phyloP scores from a whole-genome alignment of 2,113 vertebrate species.

The Struthio camelus region DNA sequence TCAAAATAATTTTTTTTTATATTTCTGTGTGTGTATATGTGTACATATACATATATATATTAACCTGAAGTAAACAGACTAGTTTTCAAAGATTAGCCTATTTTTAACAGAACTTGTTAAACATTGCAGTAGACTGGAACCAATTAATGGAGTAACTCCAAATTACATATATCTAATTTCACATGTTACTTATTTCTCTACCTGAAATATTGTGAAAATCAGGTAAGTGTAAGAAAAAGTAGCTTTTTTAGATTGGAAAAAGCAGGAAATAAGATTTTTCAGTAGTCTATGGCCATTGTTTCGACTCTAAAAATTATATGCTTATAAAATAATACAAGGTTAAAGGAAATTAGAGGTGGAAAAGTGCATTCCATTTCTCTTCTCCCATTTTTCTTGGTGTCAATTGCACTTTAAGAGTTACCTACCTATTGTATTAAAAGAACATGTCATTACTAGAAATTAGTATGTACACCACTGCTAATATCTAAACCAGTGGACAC shows the following conservation, averaged over 20 bases:
- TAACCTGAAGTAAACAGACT: slow-evolving; percentile 54
- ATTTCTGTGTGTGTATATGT: no score
- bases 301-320: neutral
- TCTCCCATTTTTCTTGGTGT: neutral
- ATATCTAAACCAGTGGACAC: neutral
- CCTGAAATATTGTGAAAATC: slow-evolving; percentile 19
- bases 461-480: neutral
- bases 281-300: neutral
- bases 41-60: no score
- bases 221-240: neutral
- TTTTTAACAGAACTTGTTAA: slow-evolving; percentile 69
- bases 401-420: neutral
- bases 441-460: neutral
- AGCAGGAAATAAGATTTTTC: neutral
- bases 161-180: slow-evolving; percentile 73
- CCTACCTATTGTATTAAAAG: neutral
- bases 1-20: neutral
- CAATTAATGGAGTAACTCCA: slow-evolving; percentile 72
- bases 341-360: neutral
- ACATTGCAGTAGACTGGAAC: slow-evolving; percentile 70
- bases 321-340: neutral
- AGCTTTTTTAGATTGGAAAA: neutral
- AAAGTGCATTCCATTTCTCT: neutral
- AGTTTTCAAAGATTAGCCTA: slow-evolving; percentile 70
- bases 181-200: slow-evolving; percentile 45